phyloP scores from a whole-genome alignment of 2,797 vertebrate species.

The Vultur gryphus region DNA sequence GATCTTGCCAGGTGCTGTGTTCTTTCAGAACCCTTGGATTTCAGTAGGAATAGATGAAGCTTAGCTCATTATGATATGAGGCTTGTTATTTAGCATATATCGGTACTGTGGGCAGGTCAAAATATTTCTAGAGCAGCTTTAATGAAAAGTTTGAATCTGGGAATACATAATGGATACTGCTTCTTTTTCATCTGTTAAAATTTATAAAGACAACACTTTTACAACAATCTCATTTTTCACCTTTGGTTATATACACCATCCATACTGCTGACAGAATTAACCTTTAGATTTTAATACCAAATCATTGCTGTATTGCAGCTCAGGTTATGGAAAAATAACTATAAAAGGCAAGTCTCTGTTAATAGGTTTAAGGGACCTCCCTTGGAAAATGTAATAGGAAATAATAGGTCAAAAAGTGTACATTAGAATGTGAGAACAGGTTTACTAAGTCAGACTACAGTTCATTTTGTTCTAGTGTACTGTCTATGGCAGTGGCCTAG shows the following conservation, averaged over 20 bases:
- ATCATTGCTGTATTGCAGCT: not conserved
- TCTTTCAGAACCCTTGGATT: not conserved
- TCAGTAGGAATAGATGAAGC: not conserved
- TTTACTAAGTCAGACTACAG: not conserved
- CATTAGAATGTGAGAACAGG: not conserved
- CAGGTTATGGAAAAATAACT: not conserved
- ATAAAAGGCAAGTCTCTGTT: not conserved
- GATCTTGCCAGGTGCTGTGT: not conserved
- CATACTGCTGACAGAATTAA: not conserved
- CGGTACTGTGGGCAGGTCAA: not conserved
- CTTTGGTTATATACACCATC: not conserved
- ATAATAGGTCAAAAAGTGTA: not conserved
- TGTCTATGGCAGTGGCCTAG: not conserved
- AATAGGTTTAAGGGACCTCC: not conserved
- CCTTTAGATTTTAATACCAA: not conserved
- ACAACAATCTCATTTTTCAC: not conserved
- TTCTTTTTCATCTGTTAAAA: not conserved
- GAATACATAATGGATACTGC: not conserved
- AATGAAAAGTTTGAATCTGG: not conserved
- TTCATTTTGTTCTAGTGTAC: not conserved
- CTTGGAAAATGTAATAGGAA: not conserved
- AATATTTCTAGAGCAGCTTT: not conserved
- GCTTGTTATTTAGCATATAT: not conserved
- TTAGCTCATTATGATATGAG: not conserved
- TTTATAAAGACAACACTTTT: not conserved